Base-by-base conservation (phyloP, 2,888 invertebrate species). In the Athetis lepigone region DNA sequence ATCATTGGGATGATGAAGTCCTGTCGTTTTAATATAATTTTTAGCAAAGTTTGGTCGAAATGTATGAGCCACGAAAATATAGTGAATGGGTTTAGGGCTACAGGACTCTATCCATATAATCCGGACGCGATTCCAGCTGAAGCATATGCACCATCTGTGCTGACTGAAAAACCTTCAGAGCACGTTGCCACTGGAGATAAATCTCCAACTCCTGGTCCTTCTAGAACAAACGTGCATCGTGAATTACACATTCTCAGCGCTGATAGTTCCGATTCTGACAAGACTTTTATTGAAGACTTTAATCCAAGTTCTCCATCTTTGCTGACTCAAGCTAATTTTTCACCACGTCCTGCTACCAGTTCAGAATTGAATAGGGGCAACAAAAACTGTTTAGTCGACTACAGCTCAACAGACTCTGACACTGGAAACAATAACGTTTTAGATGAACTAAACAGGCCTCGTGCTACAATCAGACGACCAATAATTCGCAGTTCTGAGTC, bases 71-170 rank as follows among this genome's bases (percentile, higher is more conserved):
- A 33, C 2, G 11, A 4, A 7, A 54, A 54, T 5, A 54, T 54
- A 0, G 9, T 16, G 1, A 54, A n/a, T 42, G 52, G 43, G 16
- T 54, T 54, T 19, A 43, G n/a, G n/a, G 54, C 52, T 2, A 57
- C 49, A 8, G 57, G 47, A 1, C 23, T 59, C 2, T 59, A 46
- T n/a, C 59, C 59, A 6, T 46, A n/a, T 29, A 27, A 52, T 16
- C 51, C 59, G 2, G 7, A 42, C 27, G 59, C 27, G 3, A 59
- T 59, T n/a, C 50, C 59, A 11, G 51, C 46, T 21, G 45, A 45
- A 39, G 59, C 59, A n/a, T 60, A 21, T 11, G 59, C 59, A 18
- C 59, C 51, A 21, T 60, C 51, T 39, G 67, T 60, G 54, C 19
- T 64, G n/a, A 40, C 54, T n/a, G 54, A 69, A 59, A n/a, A 39